Percentiles rank a stretch among this genome's conserved stretches.
Conservation (phyloP, 2,113 vertebrate genomes). For the Cinclus mexicanus region DNA sequence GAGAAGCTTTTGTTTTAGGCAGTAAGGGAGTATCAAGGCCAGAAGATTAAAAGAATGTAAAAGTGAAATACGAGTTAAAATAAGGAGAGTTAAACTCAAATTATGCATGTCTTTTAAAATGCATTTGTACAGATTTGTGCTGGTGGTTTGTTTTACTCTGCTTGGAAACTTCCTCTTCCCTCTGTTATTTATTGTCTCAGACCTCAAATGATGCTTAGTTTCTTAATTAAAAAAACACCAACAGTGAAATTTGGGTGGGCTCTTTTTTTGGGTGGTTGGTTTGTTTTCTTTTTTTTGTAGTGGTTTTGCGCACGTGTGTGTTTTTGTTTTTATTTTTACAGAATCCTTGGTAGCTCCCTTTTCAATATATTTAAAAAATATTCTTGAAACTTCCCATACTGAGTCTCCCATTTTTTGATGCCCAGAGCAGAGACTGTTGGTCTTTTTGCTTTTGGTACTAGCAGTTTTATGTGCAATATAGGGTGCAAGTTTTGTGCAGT, state of each 20-base stretch:
- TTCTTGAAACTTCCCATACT: neutral
- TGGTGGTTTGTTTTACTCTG: neutral
- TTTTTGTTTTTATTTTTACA: neutral
- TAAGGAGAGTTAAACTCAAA: neutral
- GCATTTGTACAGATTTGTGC: neutral
- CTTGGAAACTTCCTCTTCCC: neutral
- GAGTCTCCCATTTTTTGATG: neutral
- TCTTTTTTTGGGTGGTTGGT: neutral
- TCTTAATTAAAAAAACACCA: neutral
- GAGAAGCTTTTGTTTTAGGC: neutral
- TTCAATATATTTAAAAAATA: neutral
- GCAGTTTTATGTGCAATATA: neutral
- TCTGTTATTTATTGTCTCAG: neutral
- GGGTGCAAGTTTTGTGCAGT: neutral
- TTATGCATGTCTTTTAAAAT: neutral
- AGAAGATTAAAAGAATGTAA: neutral
- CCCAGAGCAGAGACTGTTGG: neutral
- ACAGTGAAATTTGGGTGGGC: rapidly evolving
- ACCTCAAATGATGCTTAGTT: neutral
- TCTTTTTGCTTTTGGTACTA: neutral
- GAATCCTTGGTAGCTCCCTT: neutral
- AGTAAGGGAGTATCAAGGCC: neutral
- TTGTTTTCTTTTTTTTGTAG: neutral
- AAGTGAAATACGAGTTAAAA: neutral
- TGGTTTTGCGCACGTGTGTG: neutral